Base-by-base conservation (phyloP, 2,113 vertebrate genomes). In the Piaya cayana region DNA sequence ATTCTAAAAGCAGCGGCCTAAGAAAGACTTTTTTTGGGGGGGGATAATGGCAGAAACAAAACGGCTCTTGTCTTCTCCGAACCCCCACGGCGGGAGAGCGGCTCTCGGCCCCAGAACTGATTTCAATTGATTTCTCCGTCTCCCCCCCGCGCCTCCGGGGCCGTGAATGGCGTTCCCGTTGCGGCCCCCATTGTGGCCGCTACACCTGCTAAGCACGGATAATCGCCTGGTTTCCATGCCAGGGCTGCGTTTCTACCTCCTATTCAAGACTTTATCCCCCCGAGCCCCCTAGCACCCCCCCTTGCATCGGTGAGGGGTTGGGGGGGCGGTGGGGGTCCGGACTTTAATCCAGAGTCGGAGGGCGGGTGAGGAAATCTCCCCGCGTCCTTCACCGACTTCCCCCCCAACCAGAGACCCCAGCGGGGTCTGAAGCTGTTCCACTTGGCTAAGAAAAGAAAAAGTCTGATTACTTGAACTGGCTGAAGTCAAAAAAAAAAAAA, bases 131-230 rank as follows among this genome's bases (percentile, higher is more conserved):
- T 95, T 96, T 85, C 74, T 39, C 25, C 82, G 75, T 87, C 87
- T 80, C 76, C 47, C 15, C 15, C 39, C 60, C 23, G 2, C 12
- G 47, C 47, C 21, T 9, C 22, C 21, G 11, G 47, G 21, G 47
- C 47, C 22, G 21, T 22, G 47, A 97, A 92, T 82, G 84, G 37
- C 93, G 53, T 75, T 90, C 94, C 88, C 76, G 64, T 50, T 88
- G 86, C 92, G 77, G 62, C 71, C 82, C 26, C 82, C 83, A 76
- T 94, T 94, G 94, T 96, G 78, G 27, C 72, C 1, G 95, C 96
- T 87, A 93, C 97, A 97, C 97, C 96, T 96, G 97, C 97, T 90
- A 96, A 95, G 94, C 97, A 93, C 30, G 14, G 95, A 96, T 86
- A 97, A 96, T 96, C 76, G 53, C 95, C 89, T 25, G 1, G 56